Conservation (phyloP, 2,113 vertebrate species). For the Bucco capensis region DNA sequence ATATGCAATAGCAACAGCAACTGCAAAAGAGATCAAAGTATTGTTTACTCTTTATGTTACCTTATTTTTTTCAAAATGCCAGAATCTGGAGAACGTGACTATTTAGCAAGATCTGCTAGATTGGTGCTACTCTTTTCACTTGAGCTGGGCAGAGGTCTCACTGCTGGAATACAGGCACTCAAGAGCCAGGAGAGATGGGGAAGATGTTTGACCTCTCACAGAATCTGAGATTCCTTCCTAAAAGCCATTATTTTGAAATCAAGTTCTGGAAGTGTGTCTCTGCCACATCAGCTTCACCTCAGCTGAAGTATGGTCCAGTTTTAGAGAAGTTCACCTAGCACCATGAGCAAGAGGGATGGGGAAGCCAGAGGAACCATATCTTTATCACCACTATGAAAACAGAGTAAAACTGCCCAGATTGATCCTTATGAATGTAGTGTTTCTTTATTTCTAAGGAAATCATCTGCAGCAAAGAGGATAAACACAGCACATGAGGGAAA, state of each 20-base stretch:
- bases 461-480: background rate
- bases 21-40: no score
- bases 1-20: background rate
- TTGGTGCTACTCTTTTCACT: background rate
- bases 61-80: background rate
- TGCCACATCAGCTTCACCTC: background rate
- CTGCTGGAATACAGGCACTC: background rate
- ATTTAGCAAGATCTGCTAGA: background rate
- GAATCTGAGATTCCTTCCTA: background rate
- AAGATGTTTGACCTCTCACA: background rate
- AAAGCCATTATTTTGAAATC: background rate
- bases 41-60: background rate
- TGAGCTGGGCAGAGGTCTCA: background rate
- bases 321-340: background rate
- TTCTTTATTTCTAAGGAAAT: background rate
- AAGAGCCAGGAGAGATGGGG: background rate
- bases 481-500: background rate
- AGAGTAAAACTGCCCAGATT: background rate
- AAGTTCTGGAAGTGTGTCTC: background rate
- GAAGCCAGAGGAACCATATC: background rate
- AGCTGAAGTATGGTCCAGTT: background rate
- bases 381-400: background rate
- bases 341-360: background rate
- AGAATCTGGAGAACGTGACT: background rate
- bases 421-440: background rate